A percentile compares a stretch with the other conserved stretches of the same genome.
These are phyloP conservation scores for Zelostemma sp. DNA, from an alignment of 1,140 invertebrate genomes.

Conservation along the genomic window DNA sequence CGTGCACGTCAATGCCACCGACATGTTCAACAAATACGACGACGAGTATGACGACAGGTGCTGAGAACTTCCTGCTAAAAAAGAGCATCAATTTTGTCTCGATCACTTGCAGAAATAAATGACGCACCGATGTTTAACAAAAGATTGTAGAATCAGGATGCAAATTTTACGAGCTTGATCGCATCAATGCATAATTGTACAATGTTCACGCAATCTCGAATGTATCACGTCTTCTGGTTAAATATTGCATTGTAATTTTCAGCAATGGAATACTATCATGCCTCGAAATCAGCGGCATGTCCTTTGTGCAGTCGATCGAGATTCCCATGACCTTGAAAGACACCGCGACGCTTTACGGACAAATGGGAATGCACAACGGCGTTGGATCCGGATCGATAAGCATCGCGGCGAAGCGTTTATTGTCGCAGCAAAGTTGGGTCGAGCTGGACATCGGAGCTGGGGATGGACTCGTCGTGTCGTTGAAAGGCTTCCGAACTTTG, in stretches of 20 bases:
- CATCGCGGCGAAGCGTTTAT: constrained; percentile 79
- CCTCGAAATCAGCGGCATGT: constrained; percentile 92
- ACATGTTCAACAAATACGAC: constrained; percentile 88
- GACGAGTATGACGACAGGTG: constrained; percentile 73
- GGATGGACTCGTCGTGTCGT: constrained; percentile 79
- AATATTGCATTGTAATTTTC: constrained; percentile 54
- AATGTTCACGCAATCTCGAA: too few species aligned
- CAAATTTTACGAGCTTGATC: too few species aligned
- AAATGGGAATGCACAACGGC: constrained; percentile 88
- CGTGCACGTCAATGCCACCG: constrained; percentile 92
- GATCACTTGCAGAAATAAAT: too few species aligned
- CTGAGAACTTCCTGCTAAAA: background rate
- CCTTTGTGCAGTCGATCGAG: constrained; percentile 92
- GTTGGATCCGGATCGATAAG: constrained; percentile 83
- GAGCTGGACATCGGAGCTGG: constrained; percentile 85
- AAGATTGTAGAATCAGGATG: too few species aligned
- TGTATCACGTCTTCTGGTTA: too few species aligned
- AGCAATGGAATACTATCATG: constrained; percentile 76
- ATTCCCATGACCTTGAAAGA: constrained; percentile 89
- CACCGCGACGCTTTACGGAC: constrained; percentile 84
- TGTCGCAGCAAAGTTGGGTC: constrained; percentile 87
- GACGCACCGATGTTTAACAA: too few species aligned
- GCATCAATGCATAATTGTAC: too few species aligned
- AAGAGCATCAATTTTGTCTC: too few species aligned
- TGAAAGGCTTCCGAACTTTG: constrained; percentile 82